These are phyloP conservation scores for Latrodectus hesperus DNA, from an alignment of 2,888 invertebrate species.

Conservation along the genomic window DNA sequence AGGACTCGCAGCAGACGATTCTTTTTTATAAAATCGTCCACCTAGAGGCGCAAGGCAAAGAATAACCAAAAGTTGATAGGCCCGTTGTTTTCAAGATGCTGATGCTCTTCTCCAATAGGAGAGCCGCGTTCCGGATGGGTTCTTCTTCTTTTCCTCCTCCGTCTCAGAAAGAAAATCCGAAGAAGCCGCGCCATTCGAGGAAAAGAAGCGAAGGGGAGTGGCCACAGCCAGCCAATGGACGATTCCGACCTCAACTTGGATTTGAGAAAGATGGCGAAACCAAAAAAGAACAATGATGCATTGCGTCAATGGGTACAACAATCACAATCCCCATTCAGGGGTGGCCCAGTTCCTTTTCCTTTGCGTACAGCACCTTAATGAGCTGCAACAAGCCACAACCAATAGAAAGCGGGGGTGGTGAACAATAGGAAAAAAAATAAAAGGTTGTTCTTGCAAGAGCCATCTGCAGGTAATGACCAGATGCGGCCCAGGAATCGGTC, in stretches of 20 bases:
- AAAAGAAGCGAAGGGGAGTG: constrained; percentile 28
- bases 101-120: constrained; percentile 35
- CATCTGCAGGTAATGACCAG: constrained; percentile 61
- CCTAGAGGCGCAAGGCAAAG: no score
- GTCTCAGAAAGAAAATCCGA: constrained; percentile 26
- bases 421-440: constrained; percentile 2
- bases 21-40: no score
- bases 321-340: neutral
- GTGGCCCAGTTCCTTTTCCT: constrained; percentile 19
- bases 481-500: constrained; percentile 10
- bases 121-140: neutral
- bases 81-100: constrained; percentile 12
- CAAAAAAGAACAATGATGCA: constrained; percentile 17
- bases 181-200: constrained; percentile 47
- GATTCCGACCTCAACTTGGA: neutral
- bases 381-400: neutral
- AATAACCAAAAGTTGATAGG: neutral
- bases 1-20: no score
- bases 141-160: neutral
- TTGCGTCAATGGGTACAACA: constrained; percentile 19
- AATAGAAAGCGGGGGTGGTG: neutral
- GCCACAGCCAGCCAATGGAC: constrained; percentile 26
- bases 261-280: constrained; percentile 5
- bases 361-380: constrained; percentile 10
- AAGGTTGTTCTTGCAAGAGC: constrained; percentile 9